Evolutionary conservation across 1,140 invertebrate genomes (phyloP), one percentile per base, ranked within the genome.

Genomic region (Drosophila carrolli): DNA sequence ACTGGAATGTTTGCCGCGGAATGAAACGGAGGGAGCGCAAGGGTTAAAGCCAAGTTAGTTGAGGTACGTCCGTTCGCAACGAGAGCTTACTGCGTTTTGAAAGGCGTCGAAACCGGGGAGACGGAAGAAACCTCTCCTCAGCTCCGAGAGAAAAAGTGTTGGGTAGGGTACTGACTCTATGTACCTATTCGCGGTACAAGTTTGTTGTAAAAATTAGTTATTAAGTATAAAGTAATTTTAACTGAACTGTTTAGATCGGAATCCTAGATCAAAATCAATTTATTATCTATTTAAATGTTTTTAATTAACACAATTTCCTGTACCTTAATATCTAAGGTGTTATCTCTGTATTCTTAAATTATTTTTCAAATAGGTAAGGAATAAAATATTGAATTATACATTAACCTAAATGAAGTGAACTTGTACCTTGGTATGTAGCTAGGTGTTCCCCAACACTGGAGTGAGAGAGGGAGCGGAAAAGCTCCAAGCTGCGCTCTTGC

Each of bases 1-100:
- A 63, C 47, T 68, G 63, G 61, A 65, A 65, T 43, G 19, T 67
- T 40, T 44, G 51, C 16, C 56, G 61, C 47, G 43, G 53, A 59
- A 67, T 56, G 32, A 66, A 62, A 51, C 57, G 56, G 38, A 67
- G 55, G 54, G 68, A 77, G n/a, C 54, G 38, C 51, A 68, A 71
- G 63, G 62, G 61, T 54, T 66, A 27, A 44, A 51, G 59, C 65
- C 46, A 67, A 51, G 59, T 63, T 41, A 23, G 4, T 65, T 35
- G 9, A 10, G 23, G n/a, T 48, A 73, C 77, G 81, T 81, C 81
- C 77, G 81, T 58, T 59, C 63, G 41, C 53, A 40, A 51, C 77
- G 65, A 85, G 54, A 43, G 74, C 70, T 84, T n/a, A 77, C 56
- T 66, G 60, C 60, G 68, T 53, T 78, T 47, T 84, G 78, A 81